Conservation (phyloP, 2,888 invertebrate genomes). For the Ceratothoa steindachneri region DNA sequence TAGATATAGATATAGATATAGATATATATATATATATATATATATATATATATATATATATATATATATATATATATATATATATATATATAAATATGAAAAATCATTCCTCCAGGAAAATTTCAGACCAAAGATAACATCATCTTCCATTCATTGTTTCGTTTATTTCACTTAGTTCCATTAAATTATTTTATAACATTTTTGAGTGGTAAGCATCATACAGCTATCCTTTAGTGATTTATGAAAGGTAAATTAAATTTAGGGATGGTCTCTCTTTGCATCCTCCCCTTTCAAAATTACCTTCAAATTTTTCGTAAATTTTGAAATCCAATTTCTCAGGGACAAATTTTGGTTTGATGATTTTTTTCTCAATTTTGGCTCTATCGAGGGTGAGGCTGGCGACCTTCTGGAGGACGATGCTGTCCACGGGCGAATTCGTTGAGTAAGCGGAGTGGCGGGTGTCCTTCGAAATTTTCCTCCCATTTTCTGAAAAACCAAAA, state of each 20-base stretch:
- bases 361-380: slow-evolving; percentile 64
- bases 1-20: neutral
- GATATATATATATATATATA: neutral
- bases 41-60: slow-evolving; percentile 9
- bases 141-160: too few relatives aligned
- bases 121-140: neutral
- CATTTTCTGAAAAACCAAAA: too few relatives aligned
- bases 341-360: slow-evolving; percentile 69
- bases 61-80: neutral
- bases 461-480: neutral
- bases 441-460: neutral
- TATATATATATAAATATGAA: neutral
- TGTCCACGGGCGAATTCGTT: slow-evolving; percentile 54
- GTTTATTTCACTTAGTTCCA: too few relatives aligned
- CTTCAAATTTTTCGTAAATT: slow-evolving; percentile 87
- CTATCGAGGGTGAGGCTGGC: slow-evolving; percentile 75
- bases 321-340: slow-evolving; percentile 77
- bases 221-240: too few relatives aligned
- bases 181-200: too few relatives aligned
- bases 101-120: neutral
- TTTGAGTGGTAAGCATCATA: too few relatives aligned
- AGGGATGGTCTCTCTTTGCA: too few relatives aligned
- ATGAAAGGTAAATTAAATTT: too few relatives aligned
- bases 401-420: slow-evolving; percentile 75
- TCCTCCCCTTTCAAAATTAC: too few relatives aligned